Evolutionary conservation across 1,140 invertebrate genomes (phyloP).

Genomic region (Dreissena polymorpha): DNA sequence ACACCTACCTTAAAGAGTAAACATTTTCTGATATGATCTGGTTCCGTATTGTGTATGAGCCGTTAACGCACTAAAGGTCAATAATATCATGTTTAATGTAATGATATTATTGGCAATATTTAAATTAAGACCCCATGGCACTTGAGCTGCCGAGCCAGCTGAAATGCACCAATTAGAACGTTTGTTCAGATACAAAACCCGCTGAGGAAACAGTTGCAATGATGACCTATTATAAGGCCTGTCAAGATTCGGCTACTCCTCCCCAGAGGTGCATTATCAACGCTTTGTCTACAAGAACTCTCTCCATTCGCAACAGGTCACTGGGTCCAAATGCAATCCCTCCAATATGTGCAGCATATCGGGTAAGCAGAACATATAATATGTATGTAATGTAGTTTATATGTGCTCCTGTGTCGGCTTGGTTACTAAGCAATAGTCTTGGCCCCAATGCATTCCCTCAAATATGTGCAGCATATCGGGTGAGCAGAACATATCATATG

Average conservation of each 20-base stretch:
- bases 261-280: constrained; percentile 7
- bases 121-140: background rate
- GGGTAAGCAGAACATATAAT: constrained; percentile 7
- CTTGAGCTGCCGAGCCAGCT: background rate
- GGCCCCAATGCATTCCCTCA: constrained; percentile 8
- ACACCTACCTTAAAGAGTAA: no score
- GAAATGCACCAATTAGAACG: no score
- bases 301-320: constrained; percentile 20
- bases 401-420: background rate
- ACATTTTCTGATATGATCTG: no score
- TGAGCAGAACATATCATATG: background rate
- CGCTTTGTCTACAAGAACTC: background rate
- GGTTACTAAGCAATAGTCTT: background rate
- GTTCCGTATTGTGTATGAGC: no score
- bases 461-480: constrained; percentile 27
- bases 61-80: no score
- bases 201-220: constrained; percentile 6
- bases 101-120: no score
- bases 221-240: constrained; percentile 9
- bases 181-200: background rate
- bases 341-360: constrained; percentile 25
- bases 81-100: no score
- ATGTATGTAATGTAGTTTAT: background rate
- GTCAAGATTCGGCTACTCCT: constrained; percentile 2
- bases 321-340: constrained; percentile 11